phyloP scores from a whole-genome alignment of 2,113 vertebrate genomes.

The Hippopotamus amphibius region DNA sequence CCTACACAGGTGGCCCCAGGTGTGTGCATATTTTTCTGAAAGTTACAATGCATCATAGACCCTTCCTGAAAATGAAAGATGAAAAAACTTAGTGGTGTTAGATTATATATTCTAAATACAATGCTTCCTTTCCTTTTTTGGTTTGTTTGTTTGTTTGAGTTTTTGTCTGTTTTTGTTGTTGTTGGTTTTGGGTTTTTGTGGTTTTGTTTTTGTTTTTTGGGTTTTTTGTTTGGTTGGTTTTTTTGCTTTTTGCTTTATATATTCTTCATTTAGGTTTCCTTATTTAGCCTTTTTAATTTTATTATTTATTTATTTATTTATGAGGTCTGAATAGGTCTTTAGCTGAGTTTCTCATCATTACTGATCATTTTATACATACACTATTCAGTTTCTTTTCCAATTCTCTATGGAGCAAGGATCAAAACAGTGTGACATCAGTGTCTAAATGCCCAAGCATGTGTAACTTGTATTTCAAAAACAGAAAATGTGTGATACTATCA shows the following conservation, averaged over 20 bases:
- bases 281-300: background rate
- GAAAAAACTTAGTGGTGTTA: background rate
- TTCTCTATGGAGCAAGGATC: background rate
- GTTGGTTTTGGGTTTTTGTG: too few relatives aligned
- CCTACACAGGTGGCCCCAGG: constrained; percentile 51
- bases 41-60: background rate
- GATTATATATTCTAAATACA: background rate
- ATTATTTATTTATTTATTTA: background rate
- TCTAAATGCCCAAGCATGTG: background rate
- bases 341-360: background rate
- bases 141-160: too few relatives aligned
- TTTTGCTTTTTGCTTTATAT: background rate
- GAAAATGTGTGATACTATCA: background rate
- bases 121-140: background rate
- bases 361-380: background rate
- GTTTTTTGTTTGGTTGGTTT: background rate
- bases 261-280: background rate
- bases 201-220: too few relatives aligned
- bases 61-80: constrained; percentile 37
- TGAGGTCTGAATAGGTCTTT: background rate
- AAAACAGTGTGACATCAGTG: background rate
- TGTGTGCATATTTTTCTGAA: constrained; percentile 58
- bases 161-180: too few relatives aligned
- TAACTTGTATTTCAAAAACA: background rate
- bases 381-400: background rate